Conservation (phyloP, 1,140 invertebrate species). For the Drosophila ficusphila region DNA sequence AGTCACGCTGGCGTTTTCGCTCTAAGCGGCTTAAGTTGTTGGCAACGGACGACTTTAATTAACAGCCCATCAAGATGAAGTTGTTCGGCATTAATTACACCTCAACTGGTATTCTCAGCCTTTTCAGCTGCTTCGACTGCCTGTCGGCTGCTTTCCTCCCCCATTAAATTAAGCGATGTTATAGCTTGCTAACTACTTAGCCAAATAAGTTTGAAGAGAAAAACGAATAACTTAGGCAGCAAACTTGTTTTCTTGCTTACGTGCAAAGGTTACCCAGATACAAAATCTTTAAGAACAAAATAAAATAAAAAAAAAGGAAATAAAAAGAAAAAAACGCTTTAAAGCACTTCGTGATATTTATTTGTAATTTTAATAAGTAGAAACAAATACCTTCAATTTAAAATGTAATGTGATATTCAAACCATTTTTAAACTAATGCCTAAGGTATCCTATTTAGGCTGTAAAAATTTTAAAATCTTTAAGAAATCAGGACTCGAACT, state of each 20-base stretch:
- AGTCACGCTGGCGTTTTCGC: conserved; percentile 51
- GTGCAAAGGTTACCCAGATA: not conserved
- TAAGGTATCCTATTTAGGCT: no score
- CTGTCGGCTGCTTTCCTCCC: conserved; percentile 5
- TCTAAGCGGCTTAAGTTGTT: conserved; percentile 63
- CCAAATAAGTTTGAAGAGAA: conserved; percentile 23
- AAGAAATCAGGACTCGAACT: not conserved
- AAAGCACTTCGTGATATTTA: no score
- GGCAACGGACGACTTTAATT: conserved; percentile 63
- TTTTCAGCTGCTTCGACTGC: no score
- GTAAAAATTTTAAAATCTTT: no score
- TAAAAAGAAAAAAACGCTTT: no score
- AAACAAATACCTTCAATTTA: no score
- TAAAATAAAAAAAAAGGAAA: not conserved
- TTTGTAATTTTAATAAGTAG: no score
- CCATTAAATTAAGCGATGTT: conserved; percentile 1
- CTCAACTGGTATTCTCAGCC: conserved; percentile 12
- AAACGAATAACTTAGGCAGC: conserved; percentile 72
- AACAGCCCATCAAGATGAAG: conserved; percentile 76
- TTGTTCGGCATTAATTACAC: conserved; percentile 73
- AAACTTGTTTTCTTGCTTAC: conserved; percentile 37
- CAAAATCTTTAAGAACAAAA: no score
- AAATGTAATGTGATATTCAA: not conserved
- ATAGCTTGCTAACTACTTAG: conserved; percentile 42
- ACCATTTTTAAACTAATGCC: not conserved